These are phyloP conservation scores for Leptarthrus brevirostris DNA, from an alignment of 2,888 invertebrate genomes.

Conservation along the genomic window DNA sequence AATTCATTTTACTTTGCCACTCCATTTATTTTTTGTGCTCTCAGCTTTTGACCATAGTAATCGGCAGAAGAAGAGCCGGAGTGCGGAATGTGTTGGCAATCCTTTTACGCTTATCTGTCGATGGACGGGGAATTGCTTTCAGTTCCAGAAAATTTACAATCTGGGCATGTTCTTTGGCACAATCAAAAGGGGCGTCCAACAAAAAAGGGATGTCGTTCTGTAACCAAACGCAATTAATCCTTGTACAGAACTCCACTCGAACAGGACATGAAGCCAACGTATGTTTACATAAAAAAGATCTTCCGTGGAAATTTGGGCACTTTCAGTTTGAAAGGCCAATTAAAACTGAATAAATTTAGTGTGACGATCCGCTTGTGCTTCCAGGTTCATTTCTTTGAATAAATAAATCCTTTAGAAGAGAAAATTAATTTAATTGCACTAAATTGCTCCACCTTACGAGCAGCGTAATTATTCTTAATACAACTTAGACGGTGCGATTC, in stretches of 20 bases:
- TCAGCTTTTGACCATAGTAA: constrained; percentile 37
- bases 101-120: constrained; percentile 52
- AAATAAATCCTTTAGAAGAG: background rate
- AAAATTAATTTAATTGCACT: constrained; percentile 15
- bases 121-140: constrained; percentile 51
- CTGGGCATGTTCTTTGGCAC: constrained; percentile 50
- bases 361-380: background rate
- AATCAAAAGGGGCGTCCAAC: constrained; percentile 35
- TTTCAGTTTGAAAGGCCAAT: constrained; percentile 20
- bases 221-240: constrained; percentile 51
- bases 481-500: too few species aligned
- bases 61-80: constrained; percentile 32
- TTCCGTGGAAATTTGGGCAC: constrained; percentile 11
- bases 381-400: background rate
- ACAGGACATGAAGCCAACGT: background rate
- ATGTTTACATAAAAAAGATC: constrained; percentile 6
- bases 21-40: constrained; percentile 50
- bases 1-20: constrained; percentile 52
- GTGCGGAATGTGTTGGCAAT: constrained; percentile 45
- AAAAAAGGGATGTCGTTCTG: constrained; percentile 36
- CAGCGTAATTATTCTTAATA: too few species aligned
- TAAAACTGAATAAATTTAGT: constrained; percentile 24
- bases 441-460: constrained; percentile 20
- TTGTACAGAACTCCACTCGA: constrained; percentile 29
- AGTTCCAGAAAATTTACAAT: constrained; percentile 52